phyloP scores from a whole-genome alignment of 2,888 invertebrate species.

The Andrena marginata region DNA sequence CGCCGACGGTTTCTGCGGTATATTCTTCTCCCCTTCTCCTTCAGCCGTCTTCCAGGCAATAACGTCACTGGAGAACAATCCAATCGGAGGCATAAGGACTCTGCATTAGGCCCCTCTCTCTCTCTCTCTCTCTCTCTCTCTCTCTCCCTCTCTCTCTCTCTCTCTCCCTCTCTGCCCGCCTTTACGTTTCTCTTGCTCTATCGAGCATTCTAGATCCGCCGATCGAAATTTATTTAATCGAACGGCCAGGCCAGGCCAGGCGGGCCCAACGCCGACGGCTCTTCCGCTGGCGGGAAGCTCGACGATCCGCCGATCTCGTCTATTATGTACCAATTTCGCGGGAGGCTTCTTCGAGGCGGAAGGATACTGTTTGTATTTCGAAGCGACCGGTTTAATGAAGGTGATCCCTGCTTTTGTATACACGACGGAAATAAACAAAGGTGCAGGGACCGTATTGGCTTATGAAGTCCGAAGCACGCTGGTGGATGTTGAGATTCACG shows the following conservation, averaged over 20 bases:
- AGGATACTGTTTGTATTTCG: not conserved
- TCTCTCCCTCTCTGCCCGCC: not conserved
- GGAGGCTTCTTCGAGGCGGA: not conserved
- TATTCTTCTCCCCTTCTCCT: conserved; percentile 61
- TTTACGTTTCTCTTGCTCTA: not conserved
- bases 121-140: too few species aligned
- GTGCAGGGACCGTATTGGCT: not conserved
- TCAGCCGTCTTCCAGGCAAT: conserved; percentile 52
- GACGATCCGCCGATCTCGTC: not conserved
- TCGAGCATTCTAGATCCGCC: not conserved
- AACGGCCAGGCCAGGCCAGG: not conserved
- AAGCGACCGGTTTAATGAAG: not conserved
- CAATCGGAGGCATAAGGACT: conserved; percentile 47
- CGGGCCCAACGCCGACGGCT: not conserved
- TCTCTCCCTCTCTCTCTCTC: not conserved
- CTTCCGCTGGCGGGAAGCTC: not conserved
- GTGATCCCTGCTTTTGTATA: not conserved
- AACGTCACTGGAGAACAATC: conserved; percentile 66
- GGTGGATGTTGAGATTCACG: not conserved
- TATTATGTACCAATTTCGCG: not conserved
- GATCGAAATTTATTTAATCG: not conserved
- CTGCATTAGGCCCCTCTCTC: not conserved
- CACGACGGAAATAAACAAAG: not conserved
- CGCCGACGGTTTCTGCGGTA: conserved; percentile 59
- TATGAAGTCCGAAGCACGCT: not conserved